These are phyloP conservation scores for Condylostylus longicornis DNA, from an alignment of 1,140 invertebrate species.

Conservation along the genomic window DNA sequence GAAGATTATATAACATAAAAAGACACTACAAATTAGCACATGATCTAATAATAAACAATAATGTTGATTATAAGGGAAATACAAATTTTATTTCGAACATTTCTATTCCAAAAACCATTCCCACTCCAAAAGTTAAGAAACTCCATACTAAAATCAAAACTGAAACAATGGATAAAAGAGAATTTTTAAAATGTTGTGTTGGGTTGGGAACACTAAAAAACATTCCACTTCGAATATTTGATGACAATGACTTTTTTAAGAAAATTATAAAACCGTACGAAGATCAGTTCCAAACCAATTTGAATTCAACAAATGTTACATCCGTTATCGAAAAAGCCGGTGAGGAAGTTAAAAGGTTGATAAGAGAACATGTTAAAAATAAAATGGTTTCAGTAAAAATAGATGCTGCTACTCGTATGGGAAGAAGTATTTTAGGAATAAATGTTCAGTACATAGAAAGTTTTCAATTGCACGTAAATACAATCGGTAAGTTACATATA, in stretches of 20 bases:
- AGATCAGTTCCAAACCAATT: background rate
- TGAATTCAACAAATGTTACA: slow-evolving; percentile 3
- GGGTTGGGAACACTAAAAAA: slow-evolving; percentile 3
- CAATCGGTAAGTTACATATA: slow-evolving; percentile 1
- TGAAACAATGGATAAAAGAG: background rate
- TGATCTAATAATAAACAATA: background rate
- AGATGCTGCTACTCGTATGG: background rate
- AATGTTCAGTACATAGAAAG: slow-evolving; percentile 2
- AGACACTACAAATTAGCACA: slow-evolving; percentile 3
- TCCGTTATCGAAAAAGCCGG: background rate
- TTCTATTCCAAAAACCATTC: background rate
- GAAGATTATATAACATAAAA: too few species aligned
- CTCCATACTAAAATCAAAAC: background rate
- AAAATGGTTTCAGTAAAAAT: slow-evolving; percentile 2
- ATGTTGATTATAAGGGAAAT: background rate
- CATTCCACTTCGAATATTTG: slow-evolving; percentile 4
- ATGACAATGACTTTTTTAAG: slow-evolving; percentile 5
- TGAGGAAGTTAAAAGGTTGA: background rate
- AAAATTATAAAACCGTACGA: slow-evolving; percentile 2
- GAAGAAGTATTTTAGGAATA: background rate
- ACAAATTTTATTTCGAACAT: background rate
- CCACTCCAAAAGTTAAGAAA: background rate
- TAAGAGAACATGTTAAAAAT: background rate
- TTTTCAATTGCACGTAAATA: slow-evolving; percentile 1
- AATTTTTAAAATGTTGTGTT: slow-evolving; percentile 6